These are phyloP conservation scores for Ischnus inquisitorius DNA, from an alignment of 2,888 invertebrate species.

Conservation along the genomic window DNA sequence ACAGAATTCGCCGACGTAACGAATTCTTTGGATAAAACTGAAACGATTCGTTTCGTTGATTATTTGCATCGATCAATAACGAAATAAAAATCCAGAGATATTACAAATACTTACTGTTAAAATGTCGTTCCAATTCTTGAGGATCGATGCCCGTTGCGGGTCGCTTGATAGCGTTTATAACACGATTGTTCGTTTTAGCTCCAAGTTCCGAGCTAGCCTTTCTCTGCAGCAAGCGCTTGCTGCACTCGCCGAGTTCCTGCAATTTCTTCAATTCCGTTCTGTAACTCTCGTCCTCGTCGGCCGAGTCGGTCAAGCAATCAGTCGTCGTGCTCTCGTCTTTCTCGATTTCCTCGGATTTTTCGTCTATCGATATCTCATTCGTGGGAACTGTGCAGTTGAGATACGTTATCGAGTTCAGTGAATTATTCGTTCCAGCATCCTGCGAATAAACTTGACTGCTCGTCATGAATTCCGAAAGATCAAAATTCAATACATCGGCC, in stretches of 20 bases:
- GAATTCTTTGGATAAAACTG: slow-evolving; percentile 81
- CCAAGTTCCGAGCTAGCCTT: slow-evolving; percentile 66
- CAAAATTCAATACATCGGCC: slow-evolving; percentile 89
- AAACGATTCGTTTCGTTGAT: slow-evolving; percentile 61
- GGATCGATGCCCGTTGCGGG: slow-evolving; percentile 55
- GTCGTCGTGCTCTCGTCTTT: slow-evolving; percentile 44
- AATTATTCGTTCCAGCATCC: slow-evolving; percentile 72
- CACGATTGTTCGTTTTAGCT: slow-evolving; percentile 33
- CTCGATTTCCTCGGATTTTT: slow-evolving; percentile 22
- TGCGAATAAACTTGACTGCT: slow-evolving; percentile 73
- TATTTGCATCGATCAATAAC: not conserved
- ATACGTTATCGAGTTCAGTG: slow-evolving; percentile 71
- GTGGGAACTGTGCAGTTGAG: slow-evolving; percentile 71
- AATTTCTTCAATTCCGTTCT: slow-evolving; percentile 80
- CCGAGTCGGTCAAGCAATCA: slow-evolving; percentile 71
- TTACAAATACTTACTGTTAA: slow-evolving; percentile 77
- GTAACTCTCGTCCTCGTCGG: slow-evolving; percentile 82
- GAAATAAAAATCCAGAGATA: not conserved
- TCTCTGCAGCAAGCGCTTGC: slow-evolving; percentile 77
- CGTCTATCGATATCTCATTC: slow-evolving; percentile 28
- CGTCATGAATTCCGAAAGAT: slow-evolving; percentile 83
- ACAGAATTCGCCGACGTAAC: slow-evolving; percentile 73
- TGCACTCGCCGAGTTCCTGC: slow-evolving; percentile 80
- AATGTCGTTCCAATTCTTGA: slow-evolving; percentile 77
- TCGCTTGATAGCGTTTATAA: slow-evolving; percentile 44